A percentile compares a stretch with the other conserved stretches of the same genome.
phyloP scores from a whole-genome alignment of 2,888 invertebrate genomes.

The Eristalis intricaria region DNA sequence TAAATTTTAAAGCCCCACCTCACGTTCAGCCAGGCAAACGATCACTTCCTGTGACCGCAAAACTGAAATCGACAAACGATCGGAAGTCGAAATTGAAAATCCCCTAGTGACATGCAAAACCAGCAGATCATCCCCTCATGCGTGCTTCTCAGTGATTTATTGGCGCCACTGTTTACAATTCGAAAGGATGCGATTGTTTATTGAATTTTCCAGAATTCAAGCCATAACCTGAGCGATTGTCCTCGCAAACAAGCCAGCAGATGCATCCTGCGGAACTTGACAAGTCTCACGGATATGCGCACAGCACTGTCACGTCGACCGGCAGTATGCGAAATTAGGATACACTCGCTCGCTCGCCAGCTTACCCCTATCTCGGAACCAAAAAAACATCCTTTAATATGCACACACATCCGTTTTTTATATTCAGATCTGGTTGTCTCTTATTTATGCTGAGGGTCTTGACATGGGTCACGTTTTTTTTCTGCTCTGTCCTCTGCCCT shows the following conservation, averaged over 20 bases:
- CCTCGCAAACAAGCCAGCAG: conserved; percentile 30
- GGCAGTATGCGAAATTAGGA: conserved; percentile 62
- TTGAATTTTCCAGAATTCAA: neutral
- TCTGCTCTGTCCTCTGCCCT: conserved; percentile 11
- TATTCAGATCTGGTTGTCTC: conserved; percentile 68
- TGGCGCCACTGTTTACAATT: neutral
- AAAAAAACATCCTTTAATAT: conserved; percentile 71
- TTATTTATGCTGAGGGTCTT: conserved; percentile 71
- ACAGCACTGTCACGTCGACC: neutral
- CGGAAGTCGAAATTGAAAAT: neutral
- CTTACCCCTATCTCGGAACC: conserved; percentile 65
- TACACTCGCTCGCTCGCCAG: conserved; percentile 27
- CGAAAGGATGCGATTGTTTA: neutral
- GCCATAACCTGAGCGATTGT: neutral
- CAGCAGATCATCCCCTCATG: neutral
- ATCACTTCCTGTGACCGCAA: neutral
- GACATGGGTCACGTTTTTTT: conserved; percentile 70
- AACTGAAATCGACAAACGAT: neutral
- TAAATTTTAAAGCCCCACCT: neutral
- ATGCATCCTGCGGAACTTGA: conserved; percentile 47
- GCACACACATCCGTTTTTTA: conserved; percentile 72
- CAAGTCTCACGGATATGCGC: conserved; percentile 54
- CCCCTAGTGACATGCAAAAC: neutral
- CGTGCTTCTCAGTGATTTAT: neutral
- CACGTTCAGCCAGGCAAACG: neutral